Evolutionary conservation across 1,140 invertebrate species (phyloP).

Genomic region (Heliconius hewitsoni): DNA sequence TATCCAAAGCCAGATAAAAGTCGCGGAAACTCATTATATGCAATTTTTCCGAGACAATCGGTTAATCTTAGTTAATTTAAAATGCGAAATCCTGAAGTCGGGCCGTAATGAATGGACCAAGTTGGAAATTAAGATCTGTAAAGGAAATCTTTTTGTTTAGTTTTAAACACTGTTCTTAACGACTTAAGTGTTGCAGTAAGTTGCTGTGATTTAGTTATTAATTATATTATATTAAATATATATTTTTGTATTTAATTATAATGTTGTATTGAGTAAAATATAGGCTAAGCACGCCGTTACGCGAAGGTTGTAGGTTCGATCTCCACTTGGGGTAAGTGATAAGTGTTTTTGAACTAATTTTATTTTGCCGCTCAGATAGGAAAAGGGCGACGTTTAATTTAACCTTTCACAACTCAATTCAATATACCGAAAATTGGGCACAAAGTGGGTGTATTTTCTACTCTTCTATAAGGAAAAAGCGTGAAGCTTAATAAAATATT

Average conservation of each 20-base stretch:
- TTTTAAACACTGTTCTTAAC: constrained; percentile 21
- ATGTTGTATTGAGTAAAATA: too few species aligned
- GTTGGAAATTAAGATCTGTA: constrained; percentile 35
- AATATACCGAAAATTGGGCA: too few species aligned
- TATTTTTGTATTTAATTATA: not conserved
- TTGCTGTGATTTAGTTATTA: not conserved
- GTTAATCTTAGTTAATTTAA: constrained; percentile 36
- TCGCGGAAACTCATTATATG: constrained; percentile 10
- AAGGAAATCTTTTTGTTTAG: constrained; percentile 22
- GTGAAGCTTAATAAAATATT: too few species aligned
- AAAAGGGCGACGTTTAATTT: too few species aligned
- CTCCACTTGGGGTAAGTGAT: too few species aligned
- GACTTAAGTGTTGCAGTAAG: constrained; percentile 15
- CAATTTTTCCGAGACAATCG: constrained; percentile 18
- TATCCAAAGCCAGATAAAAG: constrained; percentile 5
- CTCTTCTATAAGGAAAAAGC: too few species aligned
- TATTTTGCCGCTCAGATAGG: too few species aligned
- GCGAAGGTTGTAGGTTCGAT: too few species aligned
- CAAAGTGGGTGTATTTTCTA: too few species aligned
- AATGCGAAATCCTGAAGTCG: constrained; percentile 42
- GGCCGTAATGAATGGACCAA: constrained; percentile 34
- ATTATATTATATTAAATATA: not conserved
- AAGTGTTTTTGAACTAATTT: too few species aligned
- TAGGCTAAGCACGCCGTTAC: too few species aligned
- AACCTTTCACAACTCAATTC: too few species aligned